phyloP scores from a whole-genome alignment of 2,888 invertebrate genomes.

The Agrenia bidenticulata region DNA sequence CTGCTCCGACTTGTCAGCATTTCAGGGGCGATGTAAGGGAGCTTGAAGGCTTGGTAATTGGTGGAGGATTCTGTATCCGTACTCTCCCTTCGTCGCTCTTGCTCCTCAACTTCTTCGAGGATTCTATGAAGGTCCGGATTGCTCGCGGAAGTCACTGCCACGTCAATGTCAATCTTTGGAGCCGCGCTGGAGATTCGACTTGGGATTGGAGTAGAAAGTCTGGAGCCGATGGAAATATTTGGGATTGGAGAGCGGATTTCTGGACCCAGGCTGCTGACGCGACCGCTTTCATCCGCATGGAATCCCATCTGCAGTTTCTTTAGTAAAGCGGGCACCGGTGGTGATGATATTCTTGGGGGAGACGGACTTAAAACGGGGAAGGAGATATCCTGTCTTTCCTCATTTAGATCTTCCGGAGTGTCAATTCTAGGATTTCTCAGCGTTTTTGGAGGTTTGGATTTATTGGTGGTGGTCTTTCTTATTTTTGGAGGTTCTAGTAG shows the following conservation, averaged over 20 bases:
- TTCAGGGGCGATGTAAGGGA: constrained; percentile 4
- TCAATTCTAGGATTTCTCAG: no score
- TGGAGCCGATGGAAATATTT: constrained; percentile 21
- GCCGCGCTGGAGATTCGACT: constrained; percentile 34
- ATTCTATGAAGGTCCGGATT: constrained; percentile 28
- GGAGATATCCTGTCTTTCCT: no score
- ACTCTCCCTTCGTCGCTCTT: constrained; percentile 13
- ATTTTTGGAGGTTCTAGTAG: no score
- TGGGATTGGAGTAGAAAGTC: not conserved
- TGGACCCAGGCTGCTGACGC: constrained; percentile 34
- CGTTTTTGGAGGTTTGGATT: no score
- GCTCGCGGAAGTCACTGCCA: constrained; percentile 31
- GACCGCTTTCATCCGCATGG: constrained; percentile 37
- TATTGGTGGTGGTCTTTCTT: no score
- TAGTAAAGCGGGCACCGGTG: constrained; percentile 50
- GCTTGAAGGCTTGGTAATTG: not conserved
- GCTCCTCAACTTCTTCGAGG: constrained; percentile 23
- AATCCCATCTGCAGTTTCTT: constrained; percentile 49
- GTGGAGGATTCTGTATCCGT: not conserved
- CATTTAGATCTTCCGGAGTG: no score
- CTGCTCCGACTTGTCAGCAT: not conserved
- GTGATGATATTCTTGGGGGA: constrained; percentile 28
- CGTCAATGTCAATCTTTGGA: constrained; percentile 43
- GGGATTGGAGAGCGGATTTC: constrained; percentile 32
- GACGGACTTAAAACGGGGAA: no score